A percentile compares a stretch with the other conserved stretches of the same genome.
Conservation (phyloP, 2,797 vertebrate species). For the Cynopterus sphinx region DNA sequence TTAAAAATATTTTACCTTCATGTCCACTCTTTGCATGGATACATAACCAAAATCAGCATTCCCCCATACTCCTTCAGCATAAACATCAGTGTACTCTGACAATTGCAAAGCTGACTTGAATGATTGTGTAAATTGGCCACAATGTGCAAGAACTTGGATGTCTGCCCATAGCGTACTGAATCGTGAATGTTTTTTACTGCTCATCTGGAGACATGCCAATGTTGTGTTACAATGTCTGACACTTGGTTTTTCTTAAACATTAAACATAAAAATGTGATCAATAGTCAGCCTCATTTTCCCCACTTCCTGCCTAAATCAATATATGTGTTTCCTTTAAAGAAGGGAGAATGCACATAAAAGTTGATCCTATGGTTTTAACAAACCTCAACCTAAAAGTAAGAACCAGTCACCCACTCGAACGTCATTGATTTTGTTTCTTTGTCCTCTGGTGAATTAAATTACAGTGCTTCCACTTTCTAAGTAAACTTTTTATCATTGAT, state of each 20-base stretch:
- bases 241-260: conserved; percentile 44
- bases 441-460: conserved; percentile 46
- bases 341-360: background rate
- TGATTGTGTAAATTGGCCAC: background rate
- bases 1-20: background rate
- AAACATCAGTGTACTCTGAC: background rate
- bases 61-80: background rate
- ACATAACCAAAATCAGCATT: background rate
- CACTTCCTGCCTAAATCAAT: conserved; percentile 37
- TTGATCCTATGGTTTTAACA: conserved; percentile 35
- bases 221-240: conserved; percentile 8
- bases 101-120: background rate
- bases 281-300: conserved; percentile 46
- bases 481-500: conserved; percentile 56
- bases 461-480: conserved; percentile 18
- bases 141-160: background rate
- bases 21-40: background rate
- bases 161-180: background rate
- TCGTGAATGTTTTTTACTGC: background rate
- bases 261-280: conserved; percentile 52
- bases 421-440: conserved; percentile 47
- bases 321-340: conserved; percentile 27
- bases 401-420: background rate
- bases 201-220: background rate
- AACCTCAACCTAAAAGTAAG: background rate